phyloP scores from a whole-genome alignment of 2,888 invertebrate species.

The Conops quadrifasciatus region DNA sequence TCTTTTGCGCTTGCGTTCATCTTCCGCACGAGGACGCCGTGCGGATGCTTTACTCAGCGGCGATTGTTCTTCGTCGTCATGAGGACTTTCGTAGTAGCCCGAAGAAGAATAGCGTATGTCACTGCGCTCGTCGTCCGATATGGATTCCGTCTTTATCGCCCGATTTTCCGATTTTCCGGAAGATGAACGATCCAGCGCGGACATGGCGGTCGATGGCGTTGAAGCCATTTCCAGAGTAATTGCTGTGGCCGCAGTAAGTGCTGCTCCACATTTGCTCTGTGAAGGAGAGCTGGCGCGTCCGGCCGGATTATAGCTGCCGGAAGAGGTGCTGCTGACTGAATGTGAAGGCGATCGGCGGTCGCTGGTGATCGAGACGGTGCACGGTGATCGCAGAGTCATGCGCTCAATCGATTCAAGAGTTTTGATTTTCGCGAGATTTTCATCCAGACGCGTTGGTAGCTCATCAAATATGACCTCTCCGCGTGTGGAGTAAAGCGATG shows the following conservation, averaged over 20 bases:
- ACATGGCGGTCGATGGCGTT: background rate
- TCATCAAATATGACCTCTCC: slow-evolving; percentile 75
- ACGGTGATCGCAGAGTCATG: background rate
- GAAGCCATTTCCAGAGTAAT: background rate
- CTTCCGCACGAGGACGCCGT: slow-evolving; percentile 71
- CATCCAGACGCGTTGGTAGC: slow-evolving; percentile 68
- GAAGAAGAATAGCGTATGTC: slow-evolving; percentile 76
- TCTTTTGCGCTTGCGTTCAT: slow-evolving; percentile 76
- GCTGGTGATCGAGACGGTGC: slow-evolving; percentile 41
- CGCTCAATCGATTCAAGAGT: slow-evolving; percentile 43
- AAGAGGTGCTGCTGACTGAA: slow-evolving; percentile 69
- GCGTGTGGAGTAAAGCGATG: slow-evolving; percentile 81
- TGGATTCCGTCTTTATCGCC: slow-evolving; percentile 68
- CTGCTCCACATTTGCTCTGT: slow-evolving; percentile 37
- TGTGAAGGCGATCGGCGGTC: slow-evolving; percentile 66
- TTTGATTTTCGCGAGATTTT: background rate
- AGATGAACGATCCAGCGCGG: slow-evolving; percentile 1
- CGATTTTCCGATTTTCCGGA: slow-evolving; percentile 4
- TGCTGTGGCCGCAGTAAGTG: background rate
- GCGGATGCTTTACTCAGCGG: slow-evolving; percentile 43
- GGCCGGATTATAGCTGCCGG: slow-evolving; percentile 69
- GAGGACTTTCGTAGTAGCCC: slow-evolving; percentile 78
- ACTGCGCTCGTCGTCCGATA: slow-evolving; percentile 76
- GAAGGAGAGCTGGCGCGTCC: slow-evolving; percentile 49
- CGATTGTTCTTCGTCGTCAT: slow-evolving; percentile 68